phyloP scores from a whole-genome alignment of 2,888 invertebrate genomes.

The Sinohyriopsis cumingii region DNA sequence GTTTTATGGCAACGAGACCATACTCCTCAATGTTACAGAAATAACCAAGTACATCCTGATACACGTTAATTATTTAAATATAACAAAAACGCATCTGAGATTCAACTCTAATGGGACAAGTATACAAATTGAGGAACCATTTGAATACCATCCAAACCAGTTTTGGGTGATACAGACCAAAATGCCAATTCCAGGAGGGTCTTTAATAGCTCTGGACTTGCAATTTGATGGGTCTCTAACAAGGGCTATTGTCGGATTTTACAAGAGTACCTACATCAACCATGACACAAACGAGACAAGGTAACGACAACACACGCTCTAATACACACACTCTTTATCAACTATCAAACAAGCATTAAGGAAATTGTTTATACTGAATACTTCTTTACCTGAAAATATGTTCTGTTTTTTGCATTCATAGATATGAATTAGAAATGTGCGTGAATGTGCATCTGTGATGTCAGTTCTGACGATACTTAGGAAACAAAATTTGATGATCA shows the following conservation, averaged over 20 bases:
- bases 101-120: constrained; percentile 14
- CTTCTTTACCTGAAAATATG: too few species aligned
- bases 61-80: constrained; percentile 78
- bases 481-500: too few species aligned
- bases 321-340: too few species aligned
- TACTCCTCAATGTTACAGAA: constrained; percentile 60
- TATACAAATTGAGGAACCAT: constrained; percentile 53
- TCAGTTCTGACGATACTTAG: too few species aligned
- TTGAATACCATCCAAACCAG: constrained; percentile 69
- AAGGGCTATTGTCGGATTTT: constrained; percentile 80
- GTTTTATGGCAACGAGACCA: constrained; percentile 63
- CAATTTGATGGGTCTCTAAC: constrained; percentile 79
- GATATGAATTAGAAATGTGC: too few species aligned
- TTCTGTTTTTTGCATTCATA: too few species aligned
- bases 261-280: constrained; percentile 78
- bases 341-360: too few species aligned
- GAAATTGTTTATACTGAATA: too few species aligned
- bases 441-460: too few species aligned
- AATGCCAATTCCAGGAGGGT: constrained; percentile 42
- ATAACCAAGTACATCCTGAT: constrained; percentile 73
- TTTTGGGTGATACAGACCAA: constrained; percentile 71
- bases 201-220: constrained; percentile 73
- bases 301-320: constrained; percentile 28
- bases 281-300: constrained; percentile 50
- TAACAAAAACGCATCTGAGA: constrained; percentile 71